Base-by-base conservation (phyloP, 1,140 invertebrate genomes). In the Bicyclus anynana region DNA sequence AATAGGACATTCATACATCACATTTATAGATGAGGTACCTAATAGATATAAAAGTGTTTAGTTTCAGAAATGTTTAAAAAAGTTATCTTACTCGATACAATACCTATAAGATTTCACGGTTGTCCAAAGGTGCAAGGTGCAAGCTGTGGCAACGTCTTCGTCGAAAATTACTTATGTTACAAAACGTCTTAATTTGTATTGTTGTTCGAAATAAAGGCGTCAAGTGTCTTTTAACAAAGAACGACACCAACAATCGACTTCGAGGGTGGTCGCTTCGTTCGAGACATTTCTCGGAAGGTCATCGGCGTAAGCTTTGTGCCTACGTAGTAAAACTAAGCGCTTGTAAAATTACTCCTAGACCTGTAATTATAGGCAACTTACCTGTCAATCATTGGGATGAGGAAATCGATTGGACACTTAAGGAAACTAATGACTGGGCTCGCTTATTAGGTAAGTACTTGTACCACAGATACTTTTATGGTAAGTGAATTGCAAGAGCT, bases 201-300 rank as follows among this genome's bases (percentile, higher is more conserved):
- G 67, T 73, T 59, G 58, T 58, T 57, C 65, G 68, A 77, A 74
- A 74, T 75, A 73, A 74, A 71, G 67, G 69, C 67, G 67, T 78
- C 66, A 74, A 75, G 69, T 77, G 72, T 69, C 71, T 65, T 65
- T 60, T 44, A 66, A 79, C 73, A 77, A 77, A 75, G 70, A 61
- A 47, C 72, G 69, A 67, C 67, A 75, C 69, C 52, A 62, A 75
- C 72, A 73, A 82, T 74, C 62, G 65, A 14, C 78, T 20, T 53
- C 74, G 79, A 72, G 78, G 80, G 83, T 84, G 83, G 83, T 78
- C 83, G 69, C 58, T 59, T 56, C 73, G 68, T 69, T 56, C 71
- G 54, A 20, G 46, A 66, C 65, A 72, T 62, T 86, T 86, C 83
- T 83, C 54, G 70, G 80, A 86, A 84, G 83, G 80, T 80, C 71